Percentiles rank a stretch among this genome's conserved stretches.
These are phyloP conservation scores for Dynastes hyllus DNA, from an alignment of 2,888 invertebrate genomes.

Conservation along the genomic window DNA sequence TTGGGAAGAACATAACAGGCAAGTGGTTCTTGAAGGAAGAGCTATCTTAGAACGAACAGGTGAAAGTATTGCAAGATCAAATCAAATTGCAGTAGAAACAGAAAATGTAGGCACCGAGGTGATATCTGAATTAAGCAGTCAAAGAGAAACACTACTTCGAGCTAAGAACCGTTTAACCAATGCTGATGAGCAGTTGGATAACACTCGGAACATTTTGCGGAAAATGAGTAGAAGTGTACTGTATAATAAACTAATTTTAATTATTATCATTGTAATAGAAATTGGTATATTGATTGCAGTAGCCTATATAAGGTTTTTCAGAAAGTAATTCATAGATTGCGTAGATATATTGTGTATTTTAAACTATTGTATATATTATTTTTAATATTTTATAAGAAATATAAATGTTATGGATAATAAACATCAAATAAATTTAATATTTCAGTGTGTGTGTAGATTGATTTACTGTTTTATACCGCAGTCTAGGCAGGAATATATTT, in stretches of 20 bases:
- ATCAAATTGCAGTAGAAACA: conserved; percentile 85
- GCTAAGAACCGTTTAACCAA: conserved; percentile 79
- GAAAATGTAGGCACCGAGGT: conserved; percentile 87
- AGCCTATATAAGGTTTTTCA: conserved; percentile 78
- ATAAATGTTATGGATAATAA: too few species aligned
- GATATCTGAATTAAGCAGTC: conserved; percentile 82
- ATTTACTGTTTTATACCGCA: too few species aligned
- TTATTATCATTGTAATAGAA: conserved; percentile 84
- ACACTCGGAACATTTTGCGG: conserved; percentile 78
- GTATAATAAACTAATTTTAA: conserved; percentile 83
- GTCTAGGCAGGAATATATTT: too few species aligned
- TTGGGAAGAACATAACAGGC: conserved; percentile 76
- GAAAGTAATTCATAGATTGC: conserved; percentile 55
- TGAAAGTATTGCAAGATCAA: conserved; percentile 79
- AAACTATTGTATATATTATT: too few species aligned
- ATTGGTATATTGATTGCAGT: conserved; percentile 77
- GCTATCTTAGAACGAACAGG: conserved; percentile 76
- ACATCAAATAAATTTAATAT: too few species aligned
- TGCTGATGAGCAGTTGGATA: conserved; percentile 81
- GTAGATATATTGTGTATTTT: conserved; percentile 1
- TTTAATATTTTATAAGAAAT: too few species aligned
- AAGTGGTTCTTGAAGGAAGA: conserved; percentile 74
- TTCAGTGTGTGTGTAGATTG: too few species aligned
- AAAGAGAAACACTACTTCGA: conserved; percentile 82
- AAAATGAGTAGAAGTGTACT: conserved; percentile 81